Percentiles rank a stretch among this genome's conserved stretches.
Evolutionary conservation across 2,797 vertebrate genomes (phyloP).

Genomic region (Oceanodroma leucorhoa): DNA sequence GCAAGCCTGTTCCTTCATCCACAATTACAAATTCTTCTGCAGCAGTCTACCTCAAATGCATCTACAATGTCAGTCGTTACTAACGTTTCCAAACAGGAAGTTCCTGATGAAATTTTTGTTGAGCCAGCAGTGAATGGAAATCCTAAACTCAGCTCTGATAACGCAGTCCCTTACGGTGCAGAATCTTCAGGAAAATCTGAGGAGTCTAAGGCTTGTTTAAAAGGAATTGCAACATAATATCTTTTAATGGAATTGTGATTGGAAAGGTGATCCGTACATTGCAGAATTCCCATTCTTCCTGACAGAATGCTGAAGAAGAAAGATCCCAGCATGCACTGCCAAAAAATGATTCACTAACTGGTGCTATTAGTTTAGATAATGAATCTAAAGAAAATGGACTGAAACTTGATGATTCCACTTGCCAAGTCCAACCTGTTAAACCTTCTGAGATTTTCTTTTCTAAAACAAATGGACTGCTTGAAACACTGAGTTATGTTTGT

Average conservation of each 20-base stretch:
- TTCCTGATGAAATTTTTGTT: conserved; percentile 69
- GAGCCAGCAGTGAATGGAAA: conserved; percentile 80
- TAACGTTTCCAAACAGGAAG: conserved; percentile 30
- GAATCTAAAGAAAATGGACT: conserved; percentile 62
- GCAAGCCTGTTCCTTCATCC: conserved; percentile 72
- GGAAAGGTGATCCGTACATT: too few species aligned
- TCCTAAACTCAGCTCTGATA: conserved; percentile 71
- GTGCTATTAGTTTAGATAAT: conserved; percentile 64
- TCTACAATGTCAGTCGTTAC: conserved; percentile 24
- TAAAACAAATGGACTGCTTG: conserved; percentile 77
- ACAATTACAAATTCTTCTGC: conserved; percentile 72
- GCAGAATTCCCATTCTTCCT: too few species aligned
- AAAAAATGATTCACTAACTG: conserved; percentile 54
- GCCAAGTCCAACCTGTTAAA: conserved; percentile 60
- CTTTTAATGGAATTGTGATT: too few species aligned
- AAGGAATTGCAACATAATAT: too few species aligned
- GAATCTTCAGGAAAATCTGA: conserved; percentile 86
- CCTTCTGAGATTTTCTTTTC: conserved; percentile 79
- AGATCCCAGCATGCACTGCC: conserved; percentile 44
- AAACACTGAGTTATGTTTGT: conserved; percentile 49
- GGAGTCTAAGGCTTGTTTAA: too few species aligned
- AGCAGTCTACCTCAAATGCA: conserved; percentile 85
- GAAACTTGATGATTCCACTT: conserved; percentile 42
- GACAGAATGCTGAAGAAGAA: not conserved
- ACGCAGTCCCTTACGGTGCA: conserved; percentile 83